phyloP scores from a whole-genome alignment of 2,888 invertebrate genomes.

The Pseudanteris insignis region DNA sequence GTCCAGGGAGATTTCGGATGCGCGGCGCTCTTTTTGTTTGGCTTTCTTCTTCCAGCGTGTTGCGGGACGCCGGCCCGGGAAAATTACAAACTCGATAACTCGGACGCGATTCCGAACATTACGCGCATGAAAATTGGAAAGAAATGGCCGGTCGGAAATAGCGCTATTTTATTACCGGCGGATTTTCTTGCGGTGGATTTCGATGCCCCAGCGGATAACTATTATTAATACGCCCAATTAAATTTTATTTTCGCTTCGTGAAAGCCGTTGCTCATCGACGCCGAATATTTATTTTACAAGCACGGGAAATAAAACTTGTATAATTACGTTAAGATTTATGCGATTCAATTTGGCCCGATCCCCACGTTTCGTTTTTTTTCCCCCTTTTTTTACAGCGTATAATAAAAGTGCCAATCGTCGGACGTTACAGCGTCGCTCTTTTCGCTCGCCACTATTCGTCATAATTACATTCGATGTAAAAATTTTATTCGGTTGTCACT shows the following conservation, averaged over 20 bases:
- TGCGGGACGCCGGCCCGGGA: slow-evolving; percentile 8
- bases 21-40: slow-evolving; percentile 61
- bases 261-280: background rate
- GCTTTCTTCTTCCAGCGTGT: slow-evolving; percentile 35
- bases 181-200: slow-evolving; percentile 6
- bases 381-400: too few species aligned
- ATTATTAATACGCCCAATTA: slow-evolving; percentile 9
- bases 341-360: slow-evolving; percentile 23
- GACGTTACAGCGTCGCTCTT: too few species aligned
- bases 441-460: slow-evolving; percentile 20
- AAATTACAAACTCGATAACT: slow-evolving; percentile 40
- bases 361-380: too few species aligned
- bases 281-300: slow-evolving; percentile 4
- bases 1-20: slow-evolving; percentile 59
- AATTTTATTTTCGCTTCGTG: slow-evolving; percentile 4
- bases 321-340: slow-evolving; percentile 7
- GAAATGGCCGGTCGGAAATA: slow-evolving; percentile 16
- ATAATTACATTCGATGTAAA: slow-evolving; percentile 43
- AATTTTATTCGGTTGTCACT: slow-evolving; percentile 27
- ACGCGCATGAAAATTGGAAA: slow-evolving; percentile 39
- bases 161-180: slow-evolving; percentile 21
- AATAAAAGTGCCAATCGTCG: too few species aligned
- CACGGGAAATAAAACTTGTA: slow-evolving; percentile 1
- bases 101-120: slow-evolving; percentile 33
- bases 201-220: slow-evolving; percentile 3